Conservation (phyloP, 2,888 invertebrate species). For the Troides helena region DNA sequence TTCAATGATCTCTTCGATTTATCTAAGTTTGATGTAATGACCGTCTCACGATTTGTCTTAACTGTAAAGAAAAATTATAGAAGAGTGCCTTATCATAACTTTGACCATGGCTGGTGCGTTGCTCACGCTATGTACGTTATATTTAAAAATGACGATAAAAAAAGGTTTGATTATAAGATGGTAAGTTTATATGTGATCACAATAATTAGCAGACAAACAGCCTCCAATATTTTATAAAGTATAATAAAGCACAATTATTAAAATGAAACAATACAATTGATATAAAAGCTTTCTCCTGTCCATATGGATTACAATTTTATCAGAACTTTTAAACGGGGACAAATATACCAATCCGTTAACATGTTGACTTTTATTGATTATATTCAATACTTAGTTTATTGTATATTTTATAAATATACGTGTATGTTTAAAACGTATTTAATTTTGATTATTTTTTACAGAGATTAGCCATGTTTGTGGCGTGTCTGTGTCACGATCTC, state of each 20-base stretch:
- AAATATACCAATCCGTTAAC: not conserved
- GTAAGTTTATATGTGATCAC: conserved; percentile 39
- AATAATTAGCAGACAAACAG: too few species aligned
- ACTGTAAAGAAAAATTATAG: conserved; percentile 93
- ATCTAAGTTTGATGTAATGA: conserved; percentile 83
- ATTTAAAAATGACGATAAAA: conserved; percentile 73
- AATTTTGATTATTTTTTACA: conserved; percentile 54
- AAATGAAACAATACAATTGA: too few species aligned
- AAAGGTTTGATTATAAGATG: conserved; percentile 53
- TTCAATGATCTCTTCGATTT: conserved; percentile 86
- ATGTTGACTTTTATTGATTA: not conserved
- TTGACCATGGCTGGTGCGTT: conserved; percentile 93
- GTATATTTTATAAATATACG: not conserved
- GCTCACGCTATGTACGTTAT: conserved; percentile 91
- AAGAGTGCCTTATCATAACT: conserved; percentile 92
- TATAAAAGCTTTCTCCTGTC: not conserved
- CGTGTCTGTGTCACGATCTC: conserved; percentile 91
- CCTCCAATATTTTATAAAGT: too few species aligned
- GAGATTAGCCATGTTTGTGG: conserved; percentile 88
- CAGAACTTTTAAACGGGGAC: not conserved
- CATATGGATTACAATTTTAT: not conserved
- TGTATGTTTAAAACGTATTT: not conserved
- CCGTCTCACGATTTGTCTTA: conserved; percentile 85
- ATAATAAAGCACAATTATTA: too few species aligned
- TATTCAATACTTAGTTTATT: not conserved